Conservation (phyloP, 2,113 vertebrate genomes). For the Peromyscus californicus region DNA sequence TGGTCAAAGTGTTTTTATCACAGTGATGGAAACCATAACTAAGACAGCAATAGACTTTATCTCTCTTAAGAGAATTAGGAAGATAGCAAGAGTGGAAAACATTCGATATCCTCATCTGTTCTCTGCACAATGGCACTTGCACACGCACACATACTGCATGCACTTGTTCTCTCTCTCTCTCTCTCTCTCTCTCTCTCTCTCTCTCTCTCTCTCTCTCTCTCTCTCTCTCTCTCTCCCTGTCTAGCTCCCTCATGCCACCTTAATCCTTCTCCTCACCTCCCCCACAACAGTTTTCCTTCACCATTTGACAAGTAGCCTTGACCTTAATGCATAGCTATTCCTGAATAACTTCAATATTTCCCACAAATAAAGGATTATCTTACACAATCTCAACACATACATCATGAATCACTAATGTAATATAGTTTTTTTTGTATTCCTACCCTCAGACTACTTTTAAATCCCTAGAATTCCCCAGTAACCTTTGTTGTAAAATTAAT, state of each 20-base stretch:
- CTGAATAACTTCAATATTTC: not conserved
- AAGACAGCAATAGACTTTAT: not conserved
- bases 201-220: not conserved
- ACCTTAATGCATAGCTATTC: not conserved
- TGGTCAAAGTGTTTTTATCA: not conserved
- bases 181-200: not conserved
- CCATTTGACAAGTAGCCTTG: not conserved
- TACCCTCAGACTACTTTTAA: not conserved
- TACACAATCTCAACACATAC: not conserved
- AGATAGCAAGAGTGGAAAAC: not conserved
- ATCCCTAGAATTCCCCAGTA: not conserved
- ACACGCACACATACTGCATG: not conserved
- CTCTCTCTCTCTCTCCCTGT: not conserved
- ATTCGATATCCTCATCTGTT: not conserved
- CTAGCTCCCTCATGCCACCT: not conserved
- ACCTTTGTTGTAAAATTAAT: not conserved
- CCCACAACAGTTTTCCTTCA: not conserved
- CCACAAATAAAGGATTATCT: not conserved
- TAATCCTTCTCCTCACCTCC: not conserved
- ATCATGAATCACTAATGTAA: not conserved
- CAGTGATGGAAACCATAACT: not conserved
- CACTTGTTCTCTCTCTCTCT: not conserved
- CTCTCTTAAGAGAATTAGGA: not conserved
- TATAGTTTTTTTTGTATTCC: not conserved
- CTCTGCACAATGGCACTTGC: not conserved